These are phyloP conservation scores for Hyles vespertilio DNA, from an alignment of 1,140 invertebrate species.

Conservation along the genomic window DNA sequence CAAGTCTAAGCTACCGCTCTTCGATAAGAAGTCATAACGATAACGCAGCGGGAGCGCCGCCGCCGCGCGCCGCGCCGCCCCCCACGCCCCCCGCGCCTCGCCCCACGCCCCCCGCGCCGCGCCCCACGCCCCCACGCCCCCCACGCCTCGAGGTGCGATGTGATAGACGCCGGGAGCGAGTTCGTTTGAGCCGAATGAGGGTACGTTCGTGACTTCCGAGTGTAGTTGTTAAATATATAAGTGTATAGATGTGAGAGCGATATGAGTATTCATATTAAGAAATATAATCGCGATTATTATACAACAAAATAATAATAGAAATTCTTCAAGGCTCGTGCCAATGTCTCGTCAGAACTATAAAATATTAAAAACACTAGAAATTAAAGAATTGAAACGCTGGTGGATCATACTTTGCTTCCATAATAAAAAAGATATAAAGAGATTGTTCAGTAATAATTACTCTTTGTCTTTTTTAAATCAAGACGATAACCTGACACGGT, in stretches of 20 bases:
- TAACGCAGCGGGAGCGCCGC: neutral
- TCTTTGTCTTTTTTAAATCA: too few species aligned
- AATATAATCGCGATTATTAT: too few species aligned
- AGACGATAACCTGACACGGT: too few species aligned
- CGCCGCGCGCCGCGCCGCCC: neutral
- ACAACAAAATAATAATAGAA: constrained; percentile 6
- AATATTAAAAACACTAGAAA: too few species aligned
- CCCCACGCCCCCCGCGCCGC: neutral
- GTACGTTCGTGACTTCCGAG: too few species aligned
- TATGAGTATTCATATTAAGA: constrained; percentile 8
- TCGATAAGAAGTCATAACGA: constrained; percentile 83
- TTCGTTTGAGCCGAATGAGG: too few species aligned
- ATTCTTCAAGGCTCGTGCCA: constrained; percentile 17
- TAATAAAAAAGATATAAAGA: too few species aligned
- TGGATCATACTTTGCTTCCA: too few species aligned
- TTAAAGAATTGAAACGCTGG: too few species aligned
- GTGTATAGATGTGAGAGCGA: neutral
- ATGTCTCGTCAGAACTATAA: neutral
- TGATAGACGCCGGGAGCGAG: too few species aligned
- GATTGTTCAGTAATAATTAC: too few species aligned
- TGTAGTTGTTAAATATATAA: too few species aligned
- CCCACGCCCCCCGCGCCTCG: neutral
- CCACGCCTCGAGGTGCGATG: neutral
- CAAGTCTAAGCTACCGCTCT: constrained; percentile 88
- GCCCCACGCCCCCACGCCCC: neutral